A percentile compares a stretch with the other conserved stretches of the same genome.
Conservation (phyloP, 2,113 vertebrate genomes). For the Camelus bactrianus region DNA sequence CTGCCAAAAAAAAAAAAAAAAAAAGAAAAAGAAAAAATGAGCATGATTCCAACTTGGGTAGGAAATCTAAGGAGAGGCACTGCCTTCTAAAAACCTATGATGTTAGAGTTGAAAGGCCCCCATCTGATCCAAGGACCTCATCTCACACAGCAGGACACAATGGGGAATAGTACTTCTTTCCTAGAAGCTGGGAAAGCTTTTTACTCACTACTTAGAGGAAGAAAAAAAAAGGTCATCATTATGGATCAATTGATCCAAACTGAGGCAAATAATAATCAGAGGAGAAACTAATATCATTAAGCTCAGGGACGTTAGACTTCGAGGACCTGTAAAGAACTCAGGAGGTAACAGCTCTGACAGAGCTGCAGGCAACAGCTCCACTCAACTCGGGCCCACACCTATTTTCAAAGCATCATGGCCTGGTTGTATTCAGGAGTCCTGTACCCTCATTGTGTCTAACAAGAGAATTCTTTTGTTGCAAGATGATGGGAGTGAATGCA, state of each 20-base stretch:
- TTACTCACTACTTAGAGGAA: neutral
- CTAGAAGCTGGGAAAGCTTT: neutral
- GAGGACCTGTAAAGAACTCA: neutral
- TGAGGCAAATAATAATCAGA: neutral
- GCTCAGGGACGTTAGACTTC: neutral
- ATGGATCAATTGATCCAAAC: neutral
- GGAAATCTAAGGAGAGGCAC: neutral
- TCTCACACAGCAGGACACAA: neutral
- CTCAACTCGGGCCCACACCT: neutral
- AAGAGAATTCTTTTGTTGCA: neutral
- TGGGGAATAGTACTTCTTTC: neutral
- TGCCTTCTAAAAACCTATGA: neutral
- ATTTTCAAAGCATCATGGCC: neutral
- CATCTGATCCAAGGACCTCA: neutral
- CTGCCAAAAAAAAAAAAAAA: neutral
- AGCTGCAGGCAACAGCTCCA: neutral
- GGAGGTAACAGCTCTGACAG: neutral
- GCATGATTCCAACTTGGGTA: neutral
- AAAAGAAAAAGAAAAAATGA: neutral
- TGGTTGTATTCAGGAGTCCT: neutral
- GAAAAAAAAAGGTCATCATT: neutral
- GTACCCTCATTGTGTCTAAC: neutral
- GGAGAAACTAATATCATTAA: neutral
- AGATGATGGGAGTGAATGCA: neutral
- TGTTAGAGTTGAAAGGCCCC: neutral